Conservation (phyloP, 2,888 invertebrate genomes). For the Ceraclea dissimilis region DNA sequence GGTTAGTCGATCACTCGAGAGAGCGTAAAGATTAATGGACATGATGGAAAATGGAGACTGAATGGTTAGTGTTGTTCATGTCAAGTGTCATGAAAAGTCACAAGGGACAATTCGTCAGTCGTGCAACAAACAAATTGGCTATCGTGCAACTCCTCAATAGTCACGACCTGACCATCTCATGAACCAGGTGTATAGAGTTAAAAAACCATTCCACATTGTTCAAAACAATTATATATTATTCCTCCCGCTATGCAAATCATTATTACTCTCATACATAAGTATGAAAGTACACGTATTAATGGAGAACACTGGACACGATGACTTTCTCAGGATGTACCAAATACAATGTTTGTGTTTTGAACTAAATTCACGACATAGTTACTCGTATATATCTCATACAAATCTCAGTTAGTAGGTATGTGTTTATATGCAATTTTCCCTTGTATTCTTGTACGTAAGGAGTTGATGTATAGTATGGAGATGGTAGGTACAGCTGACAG, state of each 20-base stretch:
- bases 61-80: constrained; percentile 8
- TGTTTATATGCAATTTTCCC: no score
- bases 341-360: no score
- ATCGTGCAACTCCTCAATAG: constrained; percentile 14
- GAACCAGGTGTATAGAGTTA: constrained; percentile 3
- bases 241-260: neutral
- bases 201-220: neutral
- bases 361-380: no score
- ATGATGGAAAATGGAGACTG: neutral
- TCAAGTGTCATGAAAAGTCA: constrained; percentile 18
- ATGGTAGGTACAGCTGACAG: no score
- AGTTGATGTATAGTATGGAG: no score
- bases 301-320: no score
- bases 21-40: neutral
- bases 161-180: constrained; percentile 12
- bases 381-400: no score
- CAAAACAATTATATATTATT: neutral
- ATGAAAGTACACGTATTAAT: no score
- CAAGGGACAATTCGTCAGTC: constrained; percentile 19
- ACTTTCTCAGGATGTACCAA: no score
- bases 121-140: constrained; percentile 19
- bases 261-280: no score
- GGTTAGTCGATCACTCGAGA: neutral
- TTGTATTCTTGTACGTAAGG: no score
- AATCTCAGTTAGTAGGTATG: no score